These are phyloP conservation scores for Rallus crepitans DNA, from an alignment of 2,797 vertebrate species.

Conservation along the genomic window DNA sequence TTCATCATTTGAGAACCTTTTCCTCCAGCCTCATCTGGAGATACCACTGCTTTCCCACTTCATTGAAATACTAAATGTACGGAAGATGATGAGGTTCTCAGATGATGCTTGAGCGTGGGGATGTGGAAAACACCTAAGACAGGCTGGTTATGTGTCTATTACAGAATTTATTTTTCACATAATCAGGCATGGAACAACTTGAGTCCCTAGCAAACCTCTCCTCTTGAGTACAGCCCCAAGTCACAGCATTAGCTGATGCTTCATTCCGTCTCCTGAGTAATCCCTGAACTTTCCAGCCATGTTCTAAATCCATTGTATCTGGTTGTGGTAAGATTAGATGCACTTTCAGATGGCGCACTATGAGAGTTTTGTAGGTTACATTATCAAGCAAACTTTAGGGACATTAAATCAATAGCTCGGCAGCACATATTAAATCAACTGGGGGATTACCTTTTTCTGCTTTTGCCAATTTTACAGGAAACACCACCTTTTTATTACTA, in stretches of 20 bases:
- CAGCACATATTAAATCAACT: neutral
- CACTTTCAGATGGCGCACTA: neutral
- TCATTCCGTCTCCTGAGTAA: neutral
- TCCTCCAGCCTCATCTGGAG: neutral
- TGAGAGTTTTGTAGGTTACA: neutral
- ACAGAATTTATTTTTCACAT: neutral
- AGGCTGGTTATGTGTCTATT: neutral
- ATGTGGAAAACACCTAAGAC: neutral
- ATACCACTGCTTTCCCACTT: neutral
- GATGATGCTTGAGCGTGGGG: neutral
- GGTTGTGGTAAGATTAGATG: constrained; percentile 14
- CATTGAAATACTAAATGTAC: neutral
- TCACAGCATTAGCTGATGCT: neutral
- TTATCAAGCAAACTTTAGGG: neutral
- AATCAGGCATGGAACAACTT: neutral
- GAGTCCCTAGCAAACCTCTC: neutral
- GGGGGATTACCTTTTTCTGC: neutral
- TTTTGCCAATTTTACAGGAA: neutral
- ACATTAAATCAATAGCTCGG: neutral
- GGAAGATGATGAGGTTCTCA: constrained; percentile 14
- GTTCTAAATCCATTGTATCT: constrained; percentile 1
- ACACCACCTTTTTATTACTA: neutral
- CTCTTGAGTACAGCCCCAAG: neutral
- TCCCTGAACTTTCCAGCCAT: neutral
- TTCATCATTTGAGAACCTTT: neutral